A percentile compares a stretch with the other conserved stretches of the same genome.
These are phyloP conservation scores for Tauraco erythrolophus DNA, from an alignment of 2,113 vertebrate species.

Conservation along the genomic window DNA sequence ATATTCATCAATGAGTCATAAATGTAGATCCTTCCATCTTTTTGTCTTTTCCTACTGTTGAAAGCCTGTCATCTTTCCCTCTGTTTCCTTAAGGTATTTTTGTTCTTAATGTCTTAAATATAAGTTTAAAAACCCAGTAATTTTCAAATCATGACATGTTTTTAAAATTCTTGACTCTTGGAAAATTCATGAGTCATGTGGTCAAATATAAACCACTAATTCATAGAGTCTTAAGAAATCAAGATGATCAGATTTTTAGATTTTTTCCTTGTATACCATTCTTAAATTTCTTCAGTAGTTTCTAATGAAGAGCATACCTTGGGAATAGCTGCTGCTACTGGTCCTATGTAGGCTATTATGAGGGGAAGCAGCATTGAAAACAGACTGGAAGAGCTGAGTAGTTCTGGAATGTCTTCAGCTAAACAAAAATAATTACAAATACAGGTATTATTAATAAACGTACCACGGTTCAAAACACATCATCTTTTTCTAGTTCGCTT, in stretches of 20 bases:
- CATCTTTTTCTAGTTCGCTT: neutral
- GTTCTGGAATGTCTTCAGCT: conserved; percentile 98
- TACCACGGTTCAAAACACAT: neutral
- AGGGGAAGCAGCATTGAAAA: conserved; percentile 98
- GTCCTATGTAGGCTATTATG: conserved; percentile 96
- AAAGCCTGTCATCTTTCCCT: neutral
- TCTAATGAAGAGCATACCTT: conserved; percentile 80
- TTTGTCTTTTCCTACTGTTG: neutral
- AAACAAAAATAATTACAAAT: conserved; percentile 50
- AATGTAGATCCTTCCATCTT: neutral
- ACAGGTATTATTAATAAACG: neutral
- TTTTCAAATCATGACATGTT: neutral
- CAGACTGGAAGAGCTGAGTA: conserved; percentile 96
- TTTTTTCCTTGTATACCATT: neutral
- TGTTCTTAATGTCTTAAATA: neutral
- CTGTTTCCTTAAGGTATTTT: neutral
- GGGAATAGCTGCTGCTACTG: conserved; percentile 96
- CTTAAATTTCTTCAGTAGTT: neutral
- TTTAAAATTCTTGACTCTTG: neutral
- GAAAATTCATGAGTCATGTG: neutral
- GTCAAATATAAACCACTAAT: neutral
- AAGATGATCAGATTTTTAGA: neutral
- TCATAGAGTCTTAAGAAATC: neutral
- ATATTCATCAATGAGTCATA: neutral
- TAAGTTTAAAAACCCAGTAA: neutral